Evolutionary conservation across 2,113 vertebrate genomes (phyloP).

Genomic region (Brienomyrus longianalis): DNA sequence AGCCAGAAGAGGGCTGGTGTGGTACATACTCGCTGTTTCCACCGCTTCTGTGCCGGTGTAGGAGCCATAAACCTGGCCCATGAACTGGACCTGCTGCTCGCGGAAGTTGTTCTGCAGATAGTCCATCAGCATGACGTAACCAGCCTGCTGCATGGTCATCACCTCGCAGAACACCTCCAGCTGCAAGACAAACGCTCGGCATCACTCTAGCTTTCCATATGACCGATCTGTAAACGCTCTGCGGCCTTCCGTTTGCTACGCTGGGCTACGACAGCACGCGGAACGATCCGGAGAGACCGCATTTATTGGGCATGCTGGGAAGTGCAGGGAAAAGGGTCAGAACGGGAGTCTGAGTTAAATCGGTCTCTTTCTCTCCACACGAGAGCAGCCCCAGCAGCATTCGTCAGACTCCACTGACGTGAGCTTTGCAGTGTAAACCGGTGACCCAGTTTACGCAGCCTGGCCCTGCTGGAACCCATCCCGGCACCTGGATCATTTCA

Average conservation of each 20-base stretch:
- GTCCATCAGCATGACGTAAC: constrained; percentile 96
- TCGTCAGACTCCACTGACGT: not conserved
- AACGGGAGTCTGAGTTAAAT: not conserved
- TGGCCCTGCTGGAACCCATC: not conserved
- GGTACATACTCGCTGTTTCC: constrained; percentile 73
- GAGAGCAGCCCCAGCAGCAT: not conserved
- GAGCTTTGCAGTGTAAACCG: not conserved
- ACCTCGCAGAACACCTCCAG: constrained; percentile 91
- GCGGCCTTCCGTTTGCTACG: not conserved
- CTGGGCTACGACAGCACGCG: not conserved
- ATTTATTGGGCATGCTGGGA: not conserved
- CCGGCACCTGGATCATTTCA: not conserved
- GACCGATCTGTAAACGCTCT: constrained; percentile 18
- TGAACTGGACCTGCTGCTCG: constrained; percentile 81
- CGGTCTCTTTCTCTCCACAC: too few species aligned
- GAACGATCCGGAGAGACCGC: not conserved
- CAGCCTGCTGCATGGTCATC: constrained; percentile 94
- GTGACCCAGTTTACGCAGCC: constrained; percentile 1
- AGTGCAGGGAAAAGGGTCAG: not conserved
- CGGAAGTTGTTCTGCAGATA: constrained; percentile 95
- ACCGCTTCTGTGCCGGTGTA: constrained; percentile 87
- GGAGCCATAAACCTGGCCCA: constrained; percentile 82
- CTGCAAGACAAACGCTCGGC: constrained; percentile 45
- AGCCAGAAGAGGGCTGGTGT: not conserved
- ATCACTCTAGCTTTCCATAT: constrained; percentile 32